A percentile compares a stretch with the other conserved stretches of the same genome.
These are phyloP conservation scores for Sylvilagus bachmani DNA, from an alignment of 2,113 vertebrate genomes.

Conservation along the genomic window DNA sequence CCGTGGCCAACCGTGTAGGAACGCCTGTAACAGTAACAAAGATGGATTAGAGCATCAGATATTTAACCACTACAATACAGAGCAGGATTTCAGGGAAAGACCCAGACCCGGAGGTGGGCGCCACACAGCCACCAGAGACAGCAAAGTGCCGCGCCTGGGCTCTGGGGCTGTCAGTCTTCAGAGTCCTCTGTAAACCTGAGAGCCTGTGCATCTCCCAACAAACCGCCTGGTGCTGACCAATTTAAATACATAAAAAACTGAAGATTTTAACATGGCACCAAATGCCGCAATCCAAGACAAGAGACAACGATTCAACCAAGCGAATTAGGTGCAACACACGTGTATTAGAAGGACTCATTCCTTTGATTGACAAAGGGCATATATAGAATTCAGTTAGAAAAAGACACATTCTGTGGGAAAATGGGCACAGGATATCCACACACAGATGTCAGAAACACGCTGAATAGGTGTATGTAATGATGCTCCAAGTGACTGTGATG, in stretches of 20 bases:
- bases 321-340: background rate
- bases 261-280: background rate
- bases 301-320: constrained; percentile 2
- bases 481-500: background rate
- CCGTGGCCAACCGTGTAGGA: background rate
- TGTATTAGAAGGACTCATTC: background rate
- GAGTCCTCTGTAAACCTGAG: background rate
- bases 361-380: background rate
- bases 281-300: background rate
- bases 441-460: background rate
- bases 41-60: background rate
- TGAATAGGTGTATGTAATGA: background rate
- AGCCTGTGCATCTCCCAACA: background rate
- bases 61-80: background rate
- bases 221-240: background rate
- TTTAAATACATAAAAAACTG: background rate
- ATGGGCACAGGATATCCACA: background rate
- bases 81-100: background rate
- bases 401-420: background rate
- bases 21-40: constrained; percentile 5
- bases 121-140: background rate
- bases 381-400: background rate
- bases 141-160: background rate
- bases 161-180: background rate
- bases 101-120: background rate